Conservation (phyloP, 2,888 invertebrate species). For the Drosophila quasianomalipes region DNA sequence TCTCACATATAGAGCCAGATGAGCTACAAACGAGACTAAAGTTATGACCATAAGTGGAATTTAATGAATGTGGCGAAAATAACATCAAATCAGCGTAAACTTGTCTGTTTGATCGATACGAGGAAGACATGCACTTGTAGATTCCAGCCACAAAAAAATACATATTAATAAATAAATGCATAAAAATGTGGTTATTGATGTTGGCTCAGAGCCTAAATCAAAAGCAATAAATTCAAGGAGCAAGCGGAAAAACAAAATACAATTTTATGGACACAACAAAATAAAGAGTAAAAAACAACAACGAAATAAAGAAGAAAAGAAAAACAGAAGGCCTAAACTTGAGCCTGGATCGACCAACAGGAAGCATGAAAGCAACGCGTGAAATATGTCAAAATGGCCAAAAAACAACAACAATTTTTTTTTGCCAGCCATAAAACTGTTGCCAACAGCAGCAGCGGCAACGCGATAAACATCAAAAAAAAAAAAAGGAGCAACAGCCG, state of each 20-base stretch:
- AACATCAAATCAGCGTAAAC: constrained; percentile 4
- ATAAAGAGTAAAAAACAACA: constrained; percentile 16
- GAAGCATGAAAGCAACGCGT: constrained; percentile 60
- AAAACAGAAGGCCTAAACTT: constrained; percentile 23
- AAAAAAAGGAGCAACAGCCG: constrained; percentile 29
- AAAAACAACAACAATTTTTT: constrained; percentile 1
- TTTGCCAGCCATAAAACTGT: constrained; percentile 51
- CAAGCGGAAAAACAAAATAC: constrained; percentile 10
- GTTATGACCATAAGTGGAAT: constrained; percentile 50
- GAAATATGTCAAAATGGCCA: constrained; percentile 63
- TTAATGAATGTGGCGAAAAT: constrained; percentile 33
- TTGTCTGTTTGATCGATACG: constrained; percentile 42
- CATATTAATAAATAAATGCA: constrained; percentile 27
- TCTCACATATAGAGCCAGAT: constrained; percentile 39
- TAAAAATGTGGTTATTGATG: constrained; percentile 27
- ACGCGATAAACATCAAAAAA: constrained; percentile 35
- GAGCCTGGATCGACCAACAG: constrained; percentile 21
- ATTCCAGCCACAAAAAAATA: background rate
- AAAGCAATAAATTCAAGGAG: constrained; percentile 57
- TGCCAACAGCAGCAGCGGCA: constrained; percentile 39
- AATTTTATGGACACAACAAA: constrained; percentile 54
- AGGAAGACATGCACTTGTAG: background rate
- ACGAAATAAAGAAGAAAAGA: background rate
- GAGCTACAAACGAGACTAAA: constrained; percentile 48
- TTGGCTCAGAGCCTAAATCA: constrained; percentile 48